A percentile compares a stretch with the other conserved stretches of the same genome.
Conservation (phyloP, 2,113 vertebrate genomes). For the rabbit (Oryctolagus cuniculus) region mOryCun1.1 NC_091434.1:71200001-71200500, state of each 20-base stretch:
- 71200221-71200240: slow-evolving; percentile 3
- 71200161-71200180: slow-evolving; percentile 28
- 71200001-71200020: not conserved
- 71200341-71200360: not conserved
- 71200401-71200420: too few species aligned
- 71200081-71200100: not conserved
- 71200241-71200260: not conserved
- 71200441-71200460: too few species aligned
- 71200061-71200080: slow-evolving; percentile 41
- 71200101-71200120: not conserved
- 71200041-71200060: slow-evolving; percentile 37
- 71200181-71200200: not conserved
- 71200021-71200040: not conserved
- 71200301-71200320: not conserved
- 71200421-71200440: too few species aligned
- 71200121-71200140: not conserved
- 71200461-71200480: too few species aligned
- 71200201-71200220: not conserved
- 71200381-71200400: too few species aligned
- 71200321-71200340: slow-evolving; percentile 27
- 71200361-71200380: too few species aligned
- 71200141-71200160: slow-evolving; percentile 27
- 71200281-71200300: slow-evolving; percentile 2
- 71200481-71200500: too few species aligned
- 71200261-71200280: not conserved